Conservation (phyloP, 30 jellyfish, hydroid and myxozoan genomes). For the Cassiopea andromeda region DNA sequence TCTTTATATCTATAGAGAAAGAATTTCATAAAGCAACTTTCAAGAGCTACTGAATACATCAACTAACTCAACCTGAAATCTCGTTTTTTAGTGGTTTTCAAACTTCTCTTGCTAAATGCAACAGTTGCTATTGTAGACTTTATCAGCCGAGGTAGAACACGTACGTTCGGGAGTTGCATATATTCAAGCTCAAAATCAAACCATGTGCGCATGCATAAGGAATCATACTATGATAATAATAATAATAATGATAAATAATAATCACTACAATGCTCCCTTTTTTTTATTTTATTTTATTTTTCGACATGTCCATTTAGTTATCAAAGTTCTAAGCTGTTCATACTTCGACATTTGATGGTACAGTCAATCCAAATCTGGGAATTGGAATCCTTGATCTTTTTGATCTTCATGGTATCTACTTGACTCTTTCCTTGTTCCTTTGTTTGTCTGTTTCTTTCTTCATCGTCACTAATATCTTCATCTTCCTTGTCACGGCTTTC, state of each 20-base stretch:
- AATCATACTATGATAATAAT: neutral
- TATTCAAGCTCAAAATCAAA: neutral
- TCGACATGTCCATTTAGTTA: neutral
- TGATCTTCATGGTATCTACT: neutral
- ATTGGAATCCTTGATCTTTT: constrained; percentile 6
- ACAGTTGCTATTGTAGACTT: neutral
- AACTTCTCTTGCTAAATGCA: constrained; percentile 38
- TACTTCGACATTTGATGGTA: neutral
- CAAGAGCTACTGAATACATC: no score
- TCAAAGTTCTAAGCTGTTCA: neutral
- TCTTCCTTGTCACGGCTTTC: neutral
- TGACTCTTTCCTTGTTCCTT: neutral
- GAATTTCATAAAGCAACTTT: no score
- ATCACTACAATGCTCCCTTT: neutral
- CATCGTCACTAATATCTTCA: neutral
- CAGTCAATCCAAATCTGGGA: neutral
- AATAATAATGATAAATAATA: neutral
- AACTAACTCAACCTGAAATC: no score
- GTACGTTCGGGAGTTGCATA: neutral
- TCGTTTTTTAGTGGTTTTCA: constrained; percentile 20
- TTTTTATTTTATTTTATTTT: no score
- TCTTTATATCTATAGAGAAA: no score
- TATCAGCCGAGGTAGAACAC: neutral
- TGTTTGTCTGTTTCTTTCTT: neutral
- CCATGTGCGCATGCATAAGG: neutral